Evolutionary conservation across 2,113 vertebrate species (phyloP), one percentile per base, ranked within the genome.

Genomic region (Cinclus cinclus): DNA sequence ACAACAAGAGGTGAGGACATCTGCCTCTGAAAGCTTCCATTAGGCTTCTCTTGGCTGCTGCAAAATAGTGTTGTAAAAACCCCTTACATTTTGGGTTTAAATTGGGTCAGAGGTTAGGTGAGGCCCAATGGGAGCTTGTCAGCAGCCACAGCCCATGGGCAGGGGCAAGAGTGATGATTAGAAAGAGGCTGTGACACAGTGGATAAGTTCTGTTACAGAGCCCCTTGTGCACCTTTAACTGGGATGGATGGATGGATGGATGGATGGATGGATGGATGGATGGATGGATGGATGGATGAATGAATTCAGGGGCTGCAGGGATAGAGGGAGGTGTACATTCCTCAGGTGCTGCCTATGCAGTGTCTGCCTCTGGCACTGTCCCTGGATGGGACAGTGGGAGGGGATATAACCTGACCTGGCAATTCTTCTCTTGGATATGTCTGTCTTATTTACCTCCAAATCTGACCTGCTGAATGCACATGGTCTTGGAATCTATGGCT

Each of bases 191-290:
- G 37, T 33, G 68, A 70, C 39, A 24, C 30, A 19, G 41, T 3
- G 41, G 22, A 14, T 13, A 41, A 74, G 46, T 24, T 89, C 53
- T 37, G 58, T 25, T 23, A 19, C 47, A 60, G 79, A 67, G 18
- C 56, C 37, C 0, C 2, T 22, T 0, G 1, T 7, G 7, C 13
- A 19, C 24, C 41, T 77, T 44, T 27, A 52, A 15, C 33, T 41
- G 69, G 20, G 62, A 35, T 64, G 37, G 35, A 17, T 24, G 37
- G 35, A 17, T 24, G 27, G 65, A 33, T 11, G 15, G 49, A 50
- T 19, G 17, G 53, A 56, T 58, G 55, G 55, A 37, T 12, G 17
- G 31, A 58, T 60, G 35, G 58, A 41, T 76, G 50, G 28, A 18
- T 60, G 59, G 53, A 33, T 11, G 16, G 52, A 53, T 23, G 15